Evolutionary conservation across 2,113 vertebrate genomes (phyloP).

Genomic region (Machaerirhynchus nigripectus): DNA sequence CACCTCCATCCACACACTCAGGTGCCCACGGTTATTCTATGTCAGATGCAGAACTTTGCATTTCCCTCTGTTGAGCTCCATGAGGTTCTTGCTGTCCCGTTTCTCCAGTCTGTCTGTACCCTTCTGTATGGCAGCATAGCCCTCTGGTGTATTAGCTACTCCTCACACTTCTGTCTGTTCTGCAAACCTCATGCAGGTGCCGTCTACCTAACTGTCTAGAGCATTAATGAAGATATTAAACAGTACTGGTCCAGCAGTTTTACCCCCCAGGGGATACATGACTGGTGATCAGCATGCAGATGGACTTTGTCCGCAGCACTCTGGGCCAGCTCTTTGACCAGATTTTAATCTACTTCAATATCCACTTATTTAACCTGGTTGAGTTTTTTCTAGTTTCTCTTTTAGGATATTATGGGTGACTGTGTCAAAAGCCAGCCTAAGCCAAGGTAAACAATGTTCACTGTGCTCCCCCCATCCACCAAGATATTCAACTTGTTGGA

Average conservation of each 20-base stretch:
- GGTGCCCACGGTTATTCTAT: neutral
- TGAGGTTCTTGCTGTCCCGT: neutral
- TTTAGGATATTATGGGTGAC: neutral
- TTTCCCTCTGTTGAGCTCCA: neutral
- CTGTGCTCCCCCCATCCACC: neutral
- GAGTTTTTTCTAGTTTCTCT: neutral
- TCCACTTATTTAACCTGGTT: neutral
- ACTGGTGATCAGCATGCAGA: neutral
- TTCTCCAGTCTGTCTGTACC: neutral
- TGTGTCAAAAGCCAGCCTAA: neutral
- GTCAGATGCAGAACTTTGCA: rapidly evolving
- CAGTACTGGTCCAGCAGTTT: neutral
- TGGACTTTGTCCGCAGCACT: neutral
- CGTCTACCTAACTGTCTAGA: neutral
- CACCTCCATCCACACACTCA: neutral
- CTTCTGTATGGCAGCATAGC: neutral
- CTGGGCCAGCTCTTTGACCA: neutral
- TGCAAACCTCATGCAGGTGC: neutral
- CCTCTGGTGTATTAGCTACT: neutral
- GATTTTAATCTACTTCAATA: neutral
- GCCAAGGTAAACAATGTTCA: neutral
- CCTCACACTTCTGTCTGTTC: neutral
- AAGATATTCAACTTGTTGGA: neutral
- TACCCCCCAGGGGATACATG: rapidly evolving
- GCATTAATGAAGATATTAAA: neutral